Conservation (phyloP, 2,888 invertebrate genomes). For the Diabrotica balteata region DNA sequence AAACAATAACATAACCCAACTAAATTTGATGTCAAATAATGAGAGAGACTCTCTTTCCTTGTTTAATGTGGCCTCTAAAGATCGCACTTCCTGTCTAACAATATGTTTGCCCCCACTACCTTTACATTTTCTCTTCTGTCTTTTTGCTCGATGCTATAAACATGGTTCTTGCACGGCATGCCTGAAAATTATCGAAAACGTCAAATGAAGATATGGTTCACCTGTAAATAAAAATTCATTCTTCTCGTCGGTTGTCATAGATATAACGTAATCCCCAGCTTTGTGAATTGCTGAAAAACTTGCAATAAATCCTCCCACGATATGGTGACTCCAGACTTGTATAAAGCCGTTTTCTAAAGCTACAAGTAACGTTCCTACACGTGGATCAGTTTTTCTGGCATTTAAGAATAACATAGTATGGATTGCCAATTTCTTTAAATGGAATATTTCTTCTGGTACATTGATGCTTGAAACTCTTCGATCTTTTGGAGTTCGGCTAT, state of each 20-base stretch:
- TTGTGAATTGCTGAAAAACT: conserved; percentile 76
- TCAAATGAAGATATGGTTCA: conserved; percentile 16
- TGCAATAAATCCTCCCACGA: conserved; percentile 72
- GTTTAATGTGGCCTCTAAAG: no score
- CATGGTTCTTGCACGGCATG: no score
- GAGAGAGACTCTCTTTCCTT: no score
- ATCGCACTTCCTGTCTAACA: no score
- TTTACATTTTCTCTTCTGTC: no score
- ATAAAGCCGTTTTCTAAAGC: conserved; percentile 78
- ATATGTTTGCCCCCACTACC: no score
- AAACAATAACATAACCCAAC: no score
- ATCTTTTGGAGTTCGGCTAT: conserved; percentile 35
- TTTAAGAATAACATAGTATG: conserved; percentile 73
- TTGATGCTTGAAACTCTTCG: conserved; percentile 59
- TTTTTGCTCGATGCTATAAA: no score
- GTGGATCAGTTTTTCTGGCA: conserved; percentile 63
- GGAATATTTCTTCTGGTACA: conserved; percentile 58
- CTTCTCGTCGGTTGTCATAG: conserved; percentile 73
- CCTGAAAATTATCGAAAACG: no score
- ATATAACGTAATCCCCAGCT: conserved; percentile 70
- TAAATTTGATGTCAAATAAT: no score
- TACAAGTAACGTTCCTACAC: conserved; percentile 72
- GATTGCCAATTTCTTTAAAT: conserved; percentile 66
- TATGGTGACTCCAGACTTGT: conserved; percentile 83
- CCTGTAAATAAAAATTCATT: conserved; percentile 79